Evolutionary conservation across 2,888 invertebrate genomes (phyloP), one percentile per base, ranked within the genome.

Genomic region (Lomographa bimaculata): DNA sequence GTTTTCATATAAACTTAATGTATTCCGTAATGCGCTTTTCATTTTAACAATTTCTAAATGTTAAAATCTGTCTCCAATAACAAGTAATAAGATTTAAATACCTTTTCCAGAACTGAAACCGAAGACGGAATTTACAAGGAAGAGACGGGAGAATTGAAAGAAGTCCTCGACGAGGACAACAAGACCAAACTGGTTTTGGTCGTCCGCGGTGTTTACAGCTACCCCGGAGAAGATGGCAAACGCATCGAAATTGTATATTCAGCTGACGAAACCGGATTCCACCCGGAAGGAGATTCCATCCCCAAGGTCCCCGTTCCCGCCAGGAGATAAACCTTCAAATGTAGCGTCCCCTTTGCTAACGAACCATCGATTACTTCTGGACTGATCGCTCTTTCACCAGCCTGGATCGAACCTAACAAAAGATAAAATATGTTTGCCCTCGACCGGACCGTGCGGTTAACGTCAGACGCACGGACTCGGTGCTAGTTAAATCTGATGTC

Each of bases 211-310:
- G 78, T 86, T 1, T 93, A 87, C 79, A 75, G 89, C 0, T 92
- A 91, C 79, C 74, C 81, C 2, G 82, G 91, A 36, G 74, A 81
- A 0, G 91, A 92, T 5, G 93, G 93, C 48, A 84, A 86, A 7
- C 72, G 78, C 1, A 87, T 91, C 51, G 67, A 71, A 16, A 54
- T 92, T 53, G 87, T 67, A 23, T 93, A 92, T 80, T 68, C 68
- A 40, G 93, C 92, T 25, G 93, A 93, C 57, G 92, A 93, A 73
- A 91, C 76, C 53, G 94, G 93, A 41, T 93, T 81, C 89, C 91
- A 90, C 47, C 89, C 93, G 1, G 86, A 90, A 32, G 92, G 93
- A 20, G 86, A 87, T 0, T 91, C 93, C 67, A 73, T 93, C 59
- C 93, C 93, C 43, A 90, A 91, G 34, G 76, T 6, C 0, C 8